These are phyloP conservation scores for Leptopterna dolabrata DNA, from an alignment of 2,888 invertebrate species.

Conservation along the genomic window DNA sequence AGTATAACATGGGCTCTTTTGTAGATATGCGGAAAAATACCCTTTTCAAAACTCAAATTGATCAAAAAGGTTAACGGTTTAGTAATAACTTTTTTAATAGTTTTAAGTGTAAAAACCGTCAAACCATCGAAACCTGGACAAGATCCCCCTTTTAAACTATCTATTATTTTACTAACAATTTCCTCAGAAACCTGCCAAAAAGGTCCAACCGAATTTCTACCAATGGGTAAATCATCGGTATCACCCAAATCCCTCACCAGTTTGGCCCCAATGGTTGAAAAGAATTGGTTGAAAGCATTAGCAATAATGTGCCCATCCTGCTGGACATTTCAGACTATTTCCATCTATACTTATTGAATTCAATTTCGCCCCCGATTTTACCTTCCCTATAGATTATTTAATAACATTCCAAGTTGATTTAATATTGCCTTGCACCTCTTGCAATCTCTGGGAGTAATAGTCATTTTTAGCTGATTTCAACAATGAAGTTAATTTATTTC, in stretches of 20 bases:
- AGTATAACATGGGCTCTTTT: background rate
- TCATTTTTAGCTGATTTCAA: background rate
- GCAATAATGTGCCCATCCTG: background rate
- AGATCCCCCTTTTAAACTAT: background rate
- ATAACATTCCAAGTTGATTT: slow-evolving; percentile 19
- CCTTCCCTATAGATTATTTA: background rate
- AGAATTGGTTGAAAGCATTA: too few relatives aligned
- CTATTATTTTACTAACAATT: slow-evolving; percentile 19
- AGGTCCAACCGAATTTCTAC: too few relatives aligned
- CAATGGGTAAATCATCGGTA: background rate
- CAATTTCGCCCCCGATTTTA: background rate
- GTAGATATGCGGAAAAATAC: background rate
- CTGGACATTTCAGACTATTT: background rate
- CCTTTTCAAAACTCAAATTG: background rate
- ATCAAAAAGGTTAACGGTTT: background rate
- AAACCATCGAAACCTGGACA: background rate
- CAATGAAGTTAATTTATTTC: too few relatives aligned
- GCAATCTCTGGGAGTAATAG: background rate
- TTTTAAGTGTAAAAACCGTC: too few relatives aligned
- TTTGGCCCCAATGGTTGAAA: slow-evolving; percentile 3
- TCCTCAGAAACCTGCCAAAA: too few relatives aligned
- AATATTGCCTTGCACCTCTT: slow-evolving; percentile 14
- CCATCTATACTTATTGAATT: background rate
- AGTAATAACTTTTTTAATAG: too few relatives aligned
- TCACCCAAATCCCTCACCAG: background rate